A percentile compares a stretch with the other conserved stretches of the same genome.
Conservation (phyloP, 2,113 vertebrate species). For the Leptodactylus fuscus region DNA sequence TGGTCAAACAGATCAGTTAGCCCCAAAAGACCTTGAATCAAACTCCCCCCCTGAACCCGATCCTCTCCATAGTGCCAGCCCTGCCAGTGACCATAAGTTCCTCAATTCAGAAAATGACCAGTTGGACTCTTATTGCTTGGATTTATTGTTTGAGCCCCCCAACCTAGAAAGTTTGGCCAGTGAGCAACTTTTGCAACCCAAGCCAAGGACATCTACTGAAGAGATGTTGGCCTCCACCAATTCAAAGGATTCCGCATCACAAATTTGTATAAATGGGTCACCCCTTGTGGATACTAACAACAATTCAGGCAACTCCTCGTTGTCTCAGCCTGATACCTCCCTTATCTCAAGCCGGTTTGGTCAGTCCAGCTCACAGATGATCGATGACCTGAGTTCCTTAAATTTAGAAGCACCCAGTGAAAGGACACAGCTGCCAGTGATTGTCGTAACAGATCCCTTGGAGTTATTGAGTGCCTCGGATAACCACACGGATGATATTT, state of each 20-base stretch:
- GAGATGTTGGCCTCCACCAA: neutral
- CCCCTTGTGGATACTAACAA: neutral
- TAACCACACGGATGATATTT: neutral
- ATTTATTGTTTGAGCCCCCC: conserved; percentile 44
- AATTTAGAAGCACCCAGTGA: neutral
- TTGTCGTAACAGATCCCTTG: conserved; percentile 28
- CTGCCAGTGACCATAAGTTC: neutral
- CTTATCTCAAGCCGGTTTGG: neutral
- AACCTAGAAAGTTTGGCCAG: neutral
- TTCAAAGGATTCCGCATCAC: neutral
- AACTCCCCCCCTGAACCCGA: neutral
- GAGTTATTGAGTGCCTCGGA: neutral
- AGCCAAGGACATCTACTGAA: neutral
- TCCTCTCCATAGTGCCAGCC: neutral
- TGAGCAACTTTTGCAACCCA: neutral
- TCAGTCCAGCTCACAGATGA: neutral
- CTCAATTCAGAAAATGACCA: neutral
- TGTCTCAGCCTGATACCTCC: neutral
- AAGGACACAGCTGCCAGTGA: neutral
- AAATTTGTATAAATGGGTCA: neutral
- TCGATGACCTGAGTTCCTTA: neutral
- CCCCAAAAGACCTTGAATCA: neutral
- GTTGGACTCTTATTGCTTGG: neutral
- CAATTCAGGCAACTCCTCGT: neutral
- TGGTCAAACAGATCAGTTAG: neutral